Evolutionary conservation across 2,797 vertebrate genomes (phyloP).

Genomic region (Microctenopoma lineatum): DNA sequence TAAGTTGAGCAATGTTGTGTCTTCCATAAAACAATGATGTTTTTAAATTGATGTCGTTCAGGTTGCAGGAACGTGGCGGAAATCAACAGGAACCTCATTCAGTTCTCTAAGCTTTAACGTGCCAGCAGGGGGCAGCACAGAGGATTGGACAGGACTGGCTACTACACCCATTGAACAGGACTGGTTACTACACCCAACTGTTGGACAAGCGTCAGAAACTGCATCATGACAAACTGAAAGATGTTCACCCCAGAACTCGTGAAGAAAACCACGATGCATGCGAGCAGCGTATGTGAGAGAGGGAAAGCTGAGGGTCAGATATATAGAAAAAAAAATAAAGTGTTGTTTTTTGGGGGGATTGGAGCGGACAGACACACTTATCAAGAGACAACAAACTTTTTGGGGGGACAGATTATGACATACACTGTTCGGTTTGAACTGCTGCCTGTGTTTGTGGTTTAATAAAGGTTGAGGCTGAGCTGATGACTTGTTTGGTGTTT

Average conservation of each 20-base stretch:
- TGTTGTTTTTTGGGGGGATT: conserved; percentile 33
- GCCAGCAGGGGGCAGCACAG: conserved; percentile 56
- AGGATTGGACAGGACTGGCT: neutral
- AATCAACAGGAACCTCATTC: conserved; percentile 90
- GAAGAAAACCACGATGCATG: neutral
- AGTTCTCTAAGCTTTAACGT: conserved; percentile 86
- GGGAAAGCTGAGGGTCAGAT: neutral
- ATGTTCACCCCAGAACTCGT: conserved; percentile 10
- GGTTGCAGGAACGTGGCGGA: conserved; percentile 91
- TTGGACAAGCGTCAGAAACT: neutral
- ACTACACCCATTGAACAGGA: conserved; percentile 6
- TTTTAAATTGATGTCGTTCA: conserved; percentile 54
- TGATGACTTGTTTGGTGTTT: conserved; percentile 2
- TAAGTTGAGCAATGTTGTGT: neutral
- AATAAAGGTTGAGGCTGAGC: conserved; percentile 59
- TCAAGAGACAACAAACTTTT: conserved; percentile 10
- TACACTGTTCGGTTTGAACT: conserved; percentile 15
- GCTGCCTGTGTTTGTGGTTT: conserved; percentile 41
- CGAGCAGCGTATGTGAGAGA: neutral
- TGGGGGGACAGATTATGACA: conserved; percentile 16
- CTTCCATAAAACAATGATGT: neutral
- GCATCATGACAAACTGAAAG: conserved; percentile 6
- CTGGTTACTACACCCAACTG: conserved; percentile 1
- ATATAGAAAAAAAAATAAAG: conserved; percentile 24
- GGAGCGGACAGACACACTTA: conserved; percentile 10